Percentiles rank a stretch among this genome's conserved stretches.
phyloP scores from a whole-genome alignment of 2,113 vertebrate species.

The Oxygymnocypris stewartii region DNA sequence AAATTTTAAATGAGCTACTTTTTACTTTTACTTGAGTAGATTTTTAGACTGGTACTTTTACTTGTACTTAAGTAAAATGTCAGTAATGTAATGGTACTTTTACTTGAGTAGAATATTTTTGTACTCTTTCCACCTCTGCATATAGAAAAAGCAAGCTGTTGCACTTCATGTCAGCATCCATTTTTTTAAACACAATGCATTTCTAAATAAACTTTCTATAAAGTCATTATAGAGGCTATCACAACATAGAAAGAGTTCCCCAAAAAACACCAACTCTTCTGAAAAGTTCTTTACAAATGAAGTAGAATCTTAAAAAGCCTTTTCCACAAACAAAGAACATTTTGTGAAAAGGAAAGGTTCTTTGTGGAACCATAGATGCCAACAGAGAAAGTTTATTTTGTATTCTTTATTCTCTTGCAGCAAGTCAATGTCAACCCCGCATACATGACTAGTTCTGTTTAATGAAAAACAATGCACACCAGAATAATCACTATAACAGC shows the following conservation, averaged over 20 bases:
- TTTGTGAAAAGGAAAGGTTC: neutral
- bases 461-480: neutral
- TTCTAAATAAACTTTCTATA: neutral
- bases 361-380: neutral
- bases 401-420: no score
- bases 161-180: neutral
- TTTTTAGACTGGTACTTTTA: no score
- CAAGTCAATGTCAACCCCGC: neutral
- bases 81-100: no score
- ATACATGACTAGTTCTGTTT: neutral
- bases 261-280: no score
- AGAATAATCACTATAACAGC: neutral
- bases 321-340: neutral
- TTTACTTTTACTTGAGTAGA: no score
- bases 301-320: neutral
- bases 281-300: neutral
- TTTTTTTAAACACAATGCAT: neutral
- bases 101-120: no score
- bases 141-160: neutral
- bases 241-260: neutral
- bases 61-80: no score
- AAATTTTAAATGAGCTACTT: no score
- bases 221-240: neutral
- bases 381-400: neutral
- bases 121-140: no score